Evolutionary conservation across 2,797 vertebrate species (phyloP).

Genomic region (Octomys mimax): DNA sequence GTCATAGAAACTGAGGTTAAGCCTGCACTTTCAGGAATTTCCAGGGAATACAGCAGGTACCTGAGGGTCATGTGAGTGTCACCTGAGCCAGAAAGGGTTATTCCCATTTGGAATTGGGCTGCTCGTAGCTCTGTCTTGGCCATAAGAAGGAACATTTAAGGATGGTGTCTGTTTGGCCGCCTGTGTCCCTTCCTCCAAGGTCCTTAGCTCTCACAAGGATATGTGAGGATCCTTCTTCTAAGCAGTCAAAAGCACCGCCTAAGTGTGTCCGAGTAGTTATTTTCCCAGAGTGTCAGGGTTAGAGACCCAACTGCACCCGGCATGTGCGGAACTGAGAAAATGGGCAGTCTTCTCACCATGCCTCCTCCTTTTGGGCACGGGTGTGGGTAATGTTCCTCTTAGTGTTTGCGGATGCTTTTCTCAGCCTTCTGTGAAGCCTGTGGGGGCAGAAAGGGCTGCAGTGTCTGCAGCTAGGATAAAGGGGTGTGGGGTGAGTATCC

Average conservation of each 20-base stretch:
- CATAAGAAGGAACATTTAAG: not conserved
- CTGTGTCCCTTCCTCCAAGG: not conserved
- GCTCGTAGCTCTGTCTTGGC: not conserved
- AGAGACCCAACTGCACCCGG: not conserved
- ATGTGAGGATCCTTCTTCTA: not conserved
- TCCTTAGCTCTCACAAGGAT: constrained; percentile 28
- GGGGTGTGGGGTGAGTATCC: not conserved
- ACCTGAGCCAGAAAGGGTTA: not conserved
- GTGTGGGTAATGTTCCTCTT: not conserved
- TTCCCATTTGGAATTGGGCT: not conserved
- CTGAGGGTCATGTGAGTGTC: not conserved
- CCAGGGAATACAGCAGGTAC: not conserved
- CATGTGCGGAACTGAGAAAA: not conserved
- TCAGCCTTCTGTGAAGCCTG: not conserved
- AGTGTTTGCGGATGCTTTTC: not conserved
- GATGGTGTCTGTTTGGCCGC: not conserved
- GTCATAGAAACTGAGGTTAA: constrained; percentile 13
- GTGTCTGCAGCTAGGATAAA: not conserved
- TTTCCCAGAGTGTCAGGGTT: not conserved
- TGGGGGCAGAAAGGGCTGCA: not conserved
- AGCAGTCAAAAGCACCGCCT: not conserved
- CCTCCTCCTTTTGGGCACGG: not conserved
- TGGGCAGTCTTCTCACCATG: not conserved
- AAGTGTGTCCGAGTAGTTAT: not conserved
- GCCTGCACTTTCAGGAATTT: constrained; percentile 32